A percentile compares a stretch with the other conserved stretches of the same genome.
Evolutionary conservation across 2,797 vertebrate species (phyloP).

Genomic region (Myoxocephalus aenaeus): DNA sequence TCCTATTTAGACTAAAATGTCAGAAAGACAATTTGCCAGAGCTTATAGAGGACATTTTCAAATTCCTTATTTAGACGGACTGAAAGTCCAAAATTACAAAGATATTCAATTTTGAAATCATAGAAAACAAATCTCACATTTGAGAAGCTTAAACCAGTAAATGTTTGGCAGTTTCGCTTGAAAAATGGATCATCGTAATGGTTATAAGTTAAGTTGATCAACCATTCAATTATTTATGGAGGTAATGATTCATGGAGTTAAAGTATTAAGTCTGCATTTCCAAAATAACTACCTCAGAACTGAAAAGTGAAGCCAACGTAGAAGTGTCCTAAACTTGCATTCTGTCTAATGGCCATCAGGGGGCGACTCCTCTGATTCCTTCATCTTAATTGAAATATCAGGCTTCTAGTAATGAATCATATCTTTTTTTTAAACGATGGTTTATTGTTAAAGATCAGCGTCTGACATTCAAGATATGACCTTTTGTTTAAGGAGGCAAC

Average conservation of each 20-base stretch:
- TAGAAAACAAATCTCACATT: background rate
- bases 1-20: background rate
- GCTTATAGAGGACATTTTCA: too few relatives aligned
- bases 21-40: too few relatives aligned
- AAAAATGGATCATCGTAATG: background rate
- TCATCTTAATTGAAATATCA: background rate
- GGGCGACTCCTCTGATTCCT: background rate
- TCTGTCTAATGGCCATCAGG: background rate
- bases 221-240: background rate
- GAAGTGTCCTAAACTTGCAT: background rate
- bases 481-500: background rate
- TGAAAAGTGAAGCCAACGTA: too few relatives aligned
- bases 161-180: background rate
- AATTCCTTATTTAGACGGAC: too few relatives aligned
- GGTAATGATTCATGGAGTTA: background rate
- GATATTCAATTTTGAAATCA: background rate
- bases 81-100: background rate
- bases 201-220: background rate
- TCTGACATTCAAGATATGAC: conserved; percentile 7
- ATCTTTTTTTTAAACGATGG: background rate
- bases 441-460: background rate
- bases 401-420: background rate
- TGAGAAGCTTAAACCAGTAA: background rate
- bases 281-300: background rate
- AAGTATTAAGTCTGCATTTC: background rate